Conservation (phyloP, 2,888 invertebrate species). For the Drosophila engyochracea region DNA sequence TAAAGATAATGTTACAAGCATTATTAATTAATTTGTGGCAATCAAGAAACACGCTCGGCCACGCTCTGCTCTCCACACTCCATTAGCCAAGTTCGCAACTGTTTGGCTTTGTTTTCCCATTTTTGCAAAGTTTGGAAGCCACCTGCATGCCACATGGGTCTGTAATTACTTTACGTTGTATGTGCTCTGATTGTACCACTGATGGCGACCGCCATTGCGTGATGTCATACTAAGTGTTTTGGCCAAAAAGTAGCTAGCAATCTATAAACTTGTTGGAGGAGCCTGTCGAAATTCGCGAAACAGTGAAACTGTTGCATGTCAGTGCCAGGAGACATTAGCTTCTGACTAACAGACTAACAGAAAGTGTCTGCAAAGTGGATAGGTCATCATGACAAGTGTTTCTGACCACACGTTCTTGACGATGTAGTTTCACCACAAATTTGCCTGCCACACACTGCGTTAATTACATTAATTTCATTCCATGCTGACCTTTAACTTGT, state of each 20-base stretch:
- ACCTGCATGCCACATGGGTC: slow-evolving; percentile 41
- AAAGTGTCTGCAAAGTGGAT: slow-evolving; percentile 10
- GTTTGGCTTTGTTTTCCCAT: slow-evolving; percentile 13
- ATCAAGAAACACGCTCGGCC: slow-evolving; percentile 32
- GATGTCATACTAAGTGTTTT: slow-evolving; percentile 21
- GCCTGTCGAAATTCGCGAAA: background rate
- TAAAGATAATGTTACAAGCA: slow-evolving; percentile 60
- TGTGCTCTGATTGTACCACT: slow-evolving; percentile 45
- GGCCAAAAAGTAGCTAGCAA: background rate
- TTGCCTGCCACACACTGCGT: slow-evolving; percentile 33
- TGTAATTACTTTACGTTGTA: slow-evolving; percentile 60
- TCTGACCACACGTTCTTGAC: slow-evolving; percentile 10
- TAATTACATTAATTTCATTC: slow-evolving; percentile 58
- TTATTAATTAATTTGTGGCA: slow-evolving; percentile 68
- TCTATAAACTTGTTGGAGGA: slow-evolving; percentile 1
- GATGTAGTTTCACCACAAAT: slow-evolving; percentile 18
- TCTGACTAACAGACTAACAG: slow-evolving; percentile 1
- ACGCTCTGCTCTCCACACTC: slow-evolving; percentile 19
- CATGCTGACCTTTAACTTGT: slow-evolving; percentile 26
- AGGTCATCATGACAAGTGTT: slow-evolving; percentile 26
- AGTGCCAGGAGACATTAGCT: slow-evolving; percentile 3
- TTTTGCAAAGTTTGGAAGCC: slow-evolving; percentile 24
- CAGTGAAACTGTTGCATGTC: slow-evolving; percentile 31
- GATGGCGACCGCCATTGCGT: slow-evolving; percentile 32
- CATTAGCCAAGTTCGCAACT: slow-evolving; percentile 46